A percentile compares a stretch with the other conserved stretches of the same genome.
phyloP scores from a whole-genome alignment of 2,797 vertebrate genomes.

The Channallabes apus region DNA sequence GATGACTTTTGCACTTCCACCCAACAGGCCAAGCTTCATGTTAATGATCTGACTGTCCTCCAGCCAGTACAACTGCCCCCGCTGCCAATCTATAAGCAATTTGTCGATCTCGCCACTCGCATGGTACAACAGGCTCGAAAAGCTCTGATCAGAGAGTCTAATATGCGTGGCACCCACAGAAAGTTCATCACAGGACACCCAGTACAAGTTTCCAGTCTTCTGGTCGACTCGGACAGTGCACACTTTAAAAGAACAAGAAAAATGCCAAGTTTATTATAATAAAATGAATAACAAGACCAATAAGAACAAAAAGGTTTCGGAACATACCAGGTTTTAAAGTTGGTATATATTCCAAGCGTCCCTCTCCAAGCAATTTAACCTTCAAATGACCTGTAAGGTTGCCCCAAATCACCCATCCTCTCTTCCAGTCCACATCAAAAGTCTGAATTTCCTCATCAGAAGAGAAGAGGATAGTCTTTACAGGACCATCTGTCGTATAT shows the following conservation, averaged over 20 bases:
- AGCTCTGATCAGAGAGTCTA: conserved; percentile 30
- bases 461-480: conserved; percentile 65
- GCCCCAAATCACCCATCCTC: conserved; percentile 79
- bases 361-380: conserved; percentile 62
- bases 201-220: conserved; percentile 76
- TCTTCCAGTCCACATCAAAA: conserved; percentile 85
- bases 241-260: conserved; percentile 61
- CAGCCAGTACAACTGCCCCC: conserved; percentile 77
- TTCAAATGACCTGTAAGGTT: conserved; percentile 77
- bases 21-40: conserved; percentile 71
- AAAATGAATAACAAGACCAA: too few relatives aligned
- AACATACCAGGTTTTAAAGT: conserved; percentile 76
- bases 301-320: background rate
- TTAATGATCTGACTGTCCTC: conserved; percentile 70
- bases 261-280: background rate
- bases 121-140: conserved; percentile 68
- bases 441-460: conserved; percentile 71
- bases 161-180: conserved; percentile 69
- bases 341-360: conserved; percentile 67
- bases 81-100: conserved; percentile 82
- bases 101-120: conserved; percentile 67
- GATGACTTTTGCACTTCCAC: conserved; percentile 65
- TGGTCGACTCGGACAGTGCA: conserved; percentile 80
- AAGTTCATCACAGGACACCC: conserved; percentile 80
- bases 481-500: conserved; percentile 63